Evolutionary conservation across 37 sponge, comb jelly and placozoan genomes (phyloP).

Genomic region (Diacarnus erythraeanus): DNA sequence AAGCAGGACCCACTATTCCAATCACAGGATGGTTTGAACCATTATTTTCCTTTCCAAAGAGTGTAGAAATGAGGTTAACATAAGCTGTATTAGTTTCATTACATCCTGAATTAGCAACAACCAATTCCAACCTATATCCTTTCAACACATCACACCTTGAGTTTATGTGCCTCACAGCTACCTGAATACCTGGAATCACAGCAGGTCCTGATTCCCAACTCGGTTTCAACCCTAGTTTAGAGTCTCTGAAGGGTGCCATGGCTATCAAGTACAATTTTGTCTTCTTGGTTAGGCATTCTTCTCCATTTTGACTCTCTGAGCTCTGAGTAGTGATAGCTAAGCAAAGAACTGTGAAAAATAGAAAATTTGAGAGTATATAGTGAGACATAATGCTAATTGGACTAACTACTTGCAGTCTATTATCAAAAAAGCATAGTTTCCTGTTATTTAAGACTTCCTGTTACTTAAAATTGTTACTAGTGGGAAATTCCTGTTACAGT

Average conservation of each 20-base stretch:
- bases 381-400: no score
- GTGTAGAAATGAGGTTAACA: neutral
- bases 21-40: constrained; percentile 5
- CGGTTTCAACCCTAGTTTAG: neutral
- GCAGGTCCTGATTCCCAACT: constrained; percentile 8
- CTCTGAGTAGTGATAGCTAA: no score
- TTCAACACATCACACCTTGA: neutral
- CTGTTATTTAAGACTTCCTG: no score
- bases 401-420: no score
- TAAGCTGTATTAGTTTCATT: neutral
- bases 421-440: no score
- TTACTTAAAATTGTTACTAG: no score
- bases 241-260: constrained; percentile 12
- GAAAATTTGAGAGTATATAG: no score
- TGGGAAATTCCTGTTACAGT: no score
- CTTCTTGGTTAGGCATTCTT: neutral
- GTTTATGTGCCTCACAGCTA: constrained; percentile 31
- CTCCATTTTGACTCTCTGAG: no score
- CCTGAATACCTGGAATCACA: constrained; percentile 4
- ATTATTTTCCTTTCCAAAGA: neutral
- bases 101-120: constrained; percentile 21
- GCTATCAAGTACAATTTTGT: neutral
- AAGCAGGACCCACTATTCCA: constrained; percentile 37
- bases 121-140: constrained; percentile 9
- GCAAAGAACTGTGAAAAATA: no score